phyloP scores from a whole-genome alignment of 2,888 invertebrate species.

The Eilema caniola region DNA sequence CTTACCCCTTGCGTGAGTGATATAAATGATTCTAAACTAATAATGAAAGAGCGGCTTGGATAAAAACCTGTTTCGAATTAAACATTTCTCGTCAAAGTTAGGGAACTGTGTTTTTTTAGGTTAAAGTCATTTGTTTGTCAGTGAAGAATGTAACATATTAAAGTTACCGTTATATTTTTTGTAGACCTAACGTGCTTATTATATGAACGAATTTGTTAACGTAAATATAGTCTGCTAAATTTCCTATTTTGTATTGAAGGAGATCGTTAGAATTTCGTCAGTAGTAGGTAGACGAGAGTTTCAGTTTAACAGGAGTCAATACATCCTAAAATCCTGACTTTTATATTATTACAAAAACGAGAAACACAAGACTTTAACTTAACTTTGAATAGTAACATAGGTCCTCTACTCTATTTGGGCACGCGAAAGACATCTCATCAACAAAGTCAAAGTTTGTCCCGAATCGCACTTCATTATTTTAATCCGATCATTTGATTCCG shows the following conservation, averaged over 20 bases:
- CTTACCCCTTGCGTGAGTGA: slow-evolving; percentile 40
- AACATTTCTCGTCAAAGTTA: slow-evolving; percentile 35
- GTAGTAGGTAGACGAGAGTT: no score
- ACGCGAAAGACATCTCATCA: no score
- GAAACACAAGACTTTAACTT: no score
- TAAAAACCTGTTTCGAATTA: slow-evolving; percentile 49
- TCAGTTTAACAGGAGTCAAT: no score
- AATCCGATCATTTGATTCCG: slow-evolving; percentile 7
- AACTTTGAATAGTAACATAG: no score
- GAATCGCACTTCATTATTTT: neutral
- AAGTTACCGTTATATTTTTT: slow-evolving; percentile 1
- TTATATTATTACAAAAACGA: no score
- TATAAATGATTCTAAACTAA: slow-evolving; percentile 34
- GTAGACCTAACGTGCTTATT: neutral
- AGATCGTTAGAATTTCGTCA: neutral
- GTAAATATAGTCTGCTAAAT: neutral
- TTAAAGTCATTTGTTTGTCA: slow-evolving; percentile 33
- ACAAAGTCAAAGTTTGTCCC: neutral
- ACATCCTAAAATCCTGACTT: no score
- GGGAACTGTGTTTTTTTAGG: slow-evolving; percentile 37
- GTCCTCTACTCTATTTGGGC: no score
- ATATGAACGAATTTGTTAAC: neutral
- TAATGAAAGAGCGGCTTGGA: slow-evolving; percentile 31
- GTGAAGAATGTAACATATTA: neutral
- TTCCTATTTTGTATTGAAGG: no score